Evolutionary conservation across 2,888 invertebrate genomes (phyloP), one percentile per base, ranked within the genome.

Genomic region (Drosophila niveifrons): DNA sequence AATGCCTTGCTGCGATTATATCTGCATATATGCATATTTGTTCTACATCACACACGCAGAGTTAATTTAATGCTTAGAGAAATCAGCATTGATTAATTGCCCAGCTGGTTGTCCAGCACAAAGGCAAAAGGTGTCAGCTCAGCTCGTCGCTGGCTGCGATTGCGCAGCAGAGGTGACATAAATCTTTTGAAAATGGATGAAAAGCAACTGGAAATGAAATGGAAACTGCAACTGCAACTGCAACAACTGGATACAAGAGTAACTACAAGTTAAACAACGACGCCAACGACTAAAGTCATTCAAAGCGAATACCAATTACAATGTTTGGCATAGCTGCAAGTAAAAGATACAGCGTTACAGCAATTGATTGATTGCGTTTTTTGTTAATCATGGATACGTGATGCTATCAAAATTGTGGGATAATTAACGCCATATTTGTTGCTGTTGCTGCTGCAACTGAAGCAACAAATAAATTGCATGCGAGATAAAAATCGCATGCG

Each of bases 371-470:
- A 84, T 88, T 88, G 75, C 79, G 44, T 62, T 63, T 88, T 77
- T 85, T 69, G 73, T 80, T 85, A 82, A 85, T 89, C 82, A 85
- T 80, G 82, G 82, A 73, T 78, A 89, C 85, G 85, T 89, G 85
- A 85, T 88, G 85, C 83, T 88, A 85, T 88, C 85, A 78, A 89
- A 88, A 86, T 73, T 78, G 86, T 88, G 83, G 78, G 63, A 89
- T 88, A 86, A 86, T 86, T 86, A 89, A 79, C 82, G 79, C 85
- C 88, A 88, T 88, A 90, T 89, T 85, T 85, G 90, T 77, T 68
- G 78, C 43, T 29, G 44, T 6, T 53, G 59, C 31, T 23, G 52
- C n/a, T 36, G 36, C 36, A n/a, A 41, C 59, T 29, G 44, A 34
- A 44, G 71, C 77, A 53, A 48, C 73, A 72, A 72, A 63, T 81